Percentiles rank a stretch among this genome's conserved stretches.
These are phyloP conservation scores for Dolichopus griseipennis DNA, from an alignment of 2,888 invertebrate species.

Conservation along the genomic window DNA sequence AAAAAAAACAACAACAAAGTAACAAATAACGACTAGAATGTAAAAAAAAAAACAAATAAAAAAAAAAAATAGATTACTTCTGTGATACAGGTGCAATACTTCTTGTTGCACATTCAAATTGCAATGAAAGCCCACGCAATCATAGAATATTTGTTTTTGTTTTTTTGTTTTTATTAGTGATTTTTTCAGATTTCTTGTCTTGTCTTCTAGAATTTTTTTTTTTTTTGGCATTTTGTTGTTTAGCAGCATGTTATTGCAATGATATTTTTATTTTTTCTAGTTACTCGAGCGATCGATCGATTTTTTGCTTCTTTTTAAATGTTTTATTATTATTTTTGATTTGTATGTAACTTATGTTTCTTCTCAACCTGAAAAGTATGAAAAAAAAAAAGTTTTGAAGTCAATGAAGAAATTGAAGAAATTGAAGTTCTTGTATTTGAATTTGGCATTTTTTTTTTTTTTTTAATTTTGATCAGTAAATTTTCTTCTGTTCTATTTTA, in stretches of 20 bases:
- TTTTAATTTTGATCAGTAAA: no score
- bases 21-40: neutral
- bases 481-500: no score
- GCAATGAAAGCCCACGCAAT: slow-evolving; percentile 19
- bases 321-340: no score
- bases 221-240: neutral
- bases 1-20: neutral
- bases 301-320: neutral
- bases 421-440: no score
- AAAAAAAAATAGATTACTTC: slow-evolving; percentile 22
- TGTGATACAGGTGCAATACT: slow-evolving; percentile 24
- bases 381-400: no score
- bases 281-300: no score
- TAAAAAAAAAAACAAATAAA: neutral
- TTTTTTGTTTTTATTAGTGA: neutral
- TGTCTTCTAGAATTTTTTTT: neutral
- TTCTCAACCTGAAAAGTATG: no score
- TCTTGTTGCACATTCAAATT: slow-evolving; percentile 15
- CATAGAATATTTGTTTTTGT: neutral
- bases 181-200: neutral
- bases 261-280: neutral
- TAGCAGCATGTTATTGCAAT: neutral
- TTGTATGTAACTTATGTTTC: no score
- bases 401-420: no score
- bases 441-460: no score